Conservation (phyloP, 1,140 invertebrate genomes). For the Drosophila nigromelanica region DNA sequence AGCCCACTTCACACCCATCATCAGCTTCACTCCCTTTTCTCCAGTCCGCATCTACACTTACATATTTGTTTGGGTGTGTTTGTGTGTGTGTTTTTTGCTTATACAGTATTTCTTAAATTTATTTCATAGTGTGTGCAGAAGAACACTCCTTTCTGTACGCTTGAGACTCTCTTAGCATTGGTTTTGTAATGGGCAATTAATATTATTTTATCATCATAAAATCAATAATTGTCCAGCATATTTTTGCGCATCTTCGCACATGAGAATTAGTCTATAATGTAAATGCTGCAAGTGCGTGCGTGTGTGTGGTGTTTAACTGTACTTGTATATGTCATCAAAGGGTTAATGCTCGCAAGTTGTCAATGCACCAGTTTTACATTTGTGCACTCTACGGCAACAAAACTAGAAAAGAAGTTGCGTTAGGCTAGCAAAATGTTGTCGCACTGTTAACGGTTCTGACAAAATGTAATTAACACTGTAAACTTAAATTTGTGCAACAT, state of each 20-base stretch:
- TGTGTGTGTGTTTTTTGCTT: slow-evolving; percentile 52
- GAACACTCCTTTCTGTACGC: slow-evolving; percentile 14
- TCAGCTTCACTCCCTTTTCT: slow-evolving; percentile 67
- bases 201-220: slow-evolving; percentile 71
- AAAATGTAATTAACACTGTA: slow-evolving; percentile 10
- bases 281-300: slow-evolving; percentile 7
- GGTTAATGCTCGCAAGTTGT: slow-evolving; percentile 45
- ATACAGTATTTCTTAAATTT: slow-evolving; percentile 77
- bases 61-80: slow-evolving; percentile 21
- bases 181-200: slow-evolving; percentile 73
- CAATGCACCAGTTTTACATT: slow-evolving; percentile 24
- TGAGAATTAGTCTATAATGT: slow-evolving; percentile 36
- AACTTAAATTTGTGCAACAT: not conserved
- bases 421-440: slow-evolving; percentile 13
- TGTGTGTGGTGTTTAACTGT: slow-evolving; percentile 55
- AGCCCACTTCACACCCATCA: slow-evolving; percentile 46
- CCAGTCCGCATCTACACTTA: slow-evolving; percentile 20
- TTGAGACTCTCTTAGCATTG: slow-evolving; percentile 1
- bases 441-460: slow-evolving; percentile 1
- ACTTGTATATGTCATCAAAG: slow-evolving; percentile 52
- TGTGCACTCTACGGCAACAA: slow-evolving; percentile 24
- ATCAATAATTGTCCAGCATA: slow-evolving; percentile 65
- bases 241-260: slow-evolving; percentile 63
- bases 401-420: slow-evolving; percentile 2
- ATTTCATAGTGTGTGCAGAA: slow-evolving; percentile 62